A percentile compares a stretch with the other conserved stretches of the same genome.
Conservation (phyloP, 2,888 invertebrate species). For the Argynnis bischoffii region DNA sequence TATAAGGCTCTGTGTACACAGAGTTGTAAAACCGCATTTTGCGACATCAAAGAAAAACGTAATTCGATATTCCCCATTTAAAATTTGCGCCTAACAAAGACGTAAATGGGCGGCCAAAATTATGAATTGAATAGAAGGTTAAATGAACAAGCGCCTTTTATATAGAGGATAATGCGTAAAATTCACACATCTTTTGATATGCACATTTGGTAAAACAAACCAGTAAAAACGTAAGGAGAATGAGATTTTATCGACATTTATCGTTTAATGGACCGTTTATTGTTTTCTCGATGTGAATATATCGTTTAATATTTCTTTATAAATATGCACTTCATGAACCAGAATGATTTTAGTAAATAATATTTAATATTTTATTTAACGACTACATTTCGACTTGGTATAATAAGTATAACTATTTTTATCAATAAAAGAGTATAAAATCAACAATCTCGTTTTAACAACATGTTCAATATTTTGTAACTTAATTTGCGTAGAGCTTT, state of each 20-base stretch:
- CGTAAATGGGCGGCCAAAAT: slow-evolving; percentile 12
- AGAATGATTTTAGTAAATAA: too few species aligned
- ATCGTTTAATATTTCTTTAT: not conserved
- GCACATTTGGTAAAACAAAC: not conserved
- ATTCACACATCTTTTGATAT: slow-evolving; percentile 27
- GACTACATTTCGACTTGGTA: too few species aligned
- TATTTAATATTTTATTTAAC: too few species aligned
- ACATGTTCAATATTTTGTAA: too few species aligned
- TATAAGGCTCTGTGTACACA: slow-evolving; percentile 38
- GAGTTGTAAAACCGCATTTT: slow-evolving; percentile 22
- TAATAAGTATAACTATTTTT: too few species aligned
- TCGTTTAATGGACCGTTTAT: slow-evolving; percentile 11
- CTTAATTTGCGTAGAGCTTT: too few species aligned
- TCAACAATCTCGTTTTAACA: too few species aligned
- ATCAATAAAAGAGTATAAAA: too few species aligned
- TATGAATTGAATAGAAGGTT: slow-evolving; percentile 12
- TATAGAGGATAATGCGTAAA: slow-evolving; percentile 19
- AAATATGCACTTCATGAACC: not conserved
- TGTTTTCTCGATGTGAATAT: not conserved
- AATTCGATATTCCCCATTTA: slow-evolving; percentile 35
- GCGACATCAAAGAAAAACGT: slow-evolving; percentile 32
- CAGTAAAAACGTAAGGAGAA: slow-evolving; percentile 6
- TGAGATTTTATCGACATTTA: slow-evolving; percentile 18
- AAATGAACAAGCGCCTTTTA: slow-evolving; percentile 23
- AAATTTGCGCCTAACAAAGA: slow-evolving; percentile 13